phyloP scores from a whole-genome alignment of 1,140 invertebrate species.

The Pachypsylla venusta region DNA sequence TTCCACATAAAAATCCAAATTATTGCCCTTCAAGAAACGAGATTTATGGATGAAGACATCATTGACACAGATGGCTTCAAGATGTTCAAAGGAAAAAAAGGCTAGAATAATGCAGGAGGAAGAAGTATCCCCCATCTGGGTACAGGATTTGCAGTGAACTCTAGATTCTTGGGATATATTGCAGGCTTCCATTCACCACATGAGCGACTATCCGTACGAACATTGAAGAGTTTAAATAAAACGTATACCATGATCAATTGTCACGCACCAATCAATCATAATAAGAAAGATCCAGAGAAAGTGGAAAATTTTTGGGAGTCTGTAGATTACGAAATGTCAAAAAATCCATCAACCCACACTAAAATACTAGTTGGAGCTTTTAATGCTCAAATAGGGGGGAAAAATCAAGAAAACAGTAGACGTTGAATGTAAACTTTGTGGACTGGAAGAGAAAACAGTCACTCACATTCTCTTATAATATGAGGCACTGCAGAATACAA shows the following conservation, averaged over 20 bases:
- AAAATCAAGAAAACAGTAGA: neutral
- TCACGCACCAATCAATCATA: conserved; percentile 13
- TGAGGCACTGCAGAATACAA: too few species aligned
- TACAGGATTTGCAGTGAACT: conserved; percentile 16
- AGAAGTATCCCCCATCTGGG: conserved; percentile 9
- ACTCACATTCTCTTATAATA: too few species aligned
- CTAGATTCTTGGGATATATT: conserved; percentile 8
- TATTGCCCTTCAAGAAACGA: too few species aligned
- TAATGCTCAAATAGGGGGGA: conserved; percentile 16
- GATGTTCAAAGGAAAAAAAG: conserved; percentile 2
- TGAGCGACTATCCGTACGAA: conserved; percentile 14
- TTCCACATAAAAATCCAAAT: too few species aligned
- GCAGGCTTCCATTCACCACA: conserved; percentile 14
- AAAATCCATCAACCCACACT: conserved; percentile 11
- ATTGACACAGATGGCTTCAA: too few species aligned
- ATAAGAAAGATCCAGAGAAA: conserved; percentile 14
- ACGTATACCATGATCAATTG: conserved; percentile 17
- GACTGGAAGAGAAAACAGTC: too few species aligned
- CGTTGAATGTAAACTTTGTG: too few species aligned
- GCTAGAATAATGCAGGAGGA: neutral
- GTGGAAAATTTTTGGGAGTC: conserved; percentile 17
- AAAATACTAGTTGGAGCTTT: conserved; percentile 17
- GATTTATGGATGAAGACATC: too few species aligned
- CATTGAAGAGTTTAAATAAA: conserved; percentile 17
- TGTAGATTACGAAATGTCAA: conserved; percentile 13